Conservation (phyloP, 2,888 invertebrate species). For the Schizotus pectinicornis region DNA sequence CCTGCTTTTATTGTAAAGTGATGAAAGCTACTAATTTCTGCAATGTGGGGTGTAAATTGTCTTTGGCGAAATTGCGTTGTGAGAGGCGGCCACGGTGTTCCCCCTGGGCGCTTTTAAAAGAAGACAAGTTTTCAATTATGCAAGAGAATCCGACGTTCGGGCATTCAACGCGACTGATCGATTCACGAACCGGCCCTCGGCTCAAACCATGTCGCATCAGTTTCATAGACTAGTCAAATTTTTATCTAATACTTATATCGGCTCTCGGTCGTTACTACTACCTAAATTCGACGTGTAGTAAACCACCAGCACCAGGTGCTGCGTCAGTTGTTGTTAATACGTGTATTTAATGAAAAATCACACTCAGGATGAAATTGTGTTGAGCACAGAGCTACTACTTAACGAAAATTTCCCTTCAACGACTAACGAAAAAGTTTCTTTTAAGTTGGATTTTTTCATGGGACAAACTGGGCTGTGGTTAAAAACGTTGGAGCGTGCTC, state of each 20-base stretch:
- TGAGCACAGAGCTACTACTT: slow-evolving; percentile 7
- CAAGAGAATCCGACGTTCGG: too few relatives aligned
- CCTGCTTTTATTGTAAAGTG: too few relatives aligned
- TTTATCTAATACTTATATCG: neutral
- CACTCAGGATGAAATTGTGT: slow-evolving; percentile 17
- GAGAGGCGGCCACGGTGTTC: too few relatives aligned
- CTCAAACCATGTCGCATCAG: too few relatives aligned
- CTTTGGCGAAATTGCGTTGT: too few relatives aligned
- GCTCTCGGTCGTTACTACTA: neutral
- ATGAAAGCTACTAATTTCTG: too few relatives aligned
- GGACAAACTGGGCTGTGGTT: slow-evolving; percentile 37
- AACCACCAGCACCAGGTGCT: slow-evolving; percentile 14
- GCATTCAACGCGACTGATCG: too few relatives aligned
- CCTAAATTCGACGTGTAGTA: slow-evolving; percentile 13
- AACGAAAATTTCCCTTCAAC: neutral
- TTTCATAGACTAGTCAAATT: neutral
- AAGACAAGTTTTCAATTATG: too few relatives aligned
- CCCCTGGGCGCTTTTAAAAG: too few relatives aligned
- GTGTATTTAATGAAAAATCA: neutral
- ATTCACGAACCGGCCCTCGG: too few relatives aligned
- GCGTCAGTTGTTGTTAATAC: slow-evolving; percentile 1
- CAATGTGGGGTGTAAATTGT: too few relatives aligned
- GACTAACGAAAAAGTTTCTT: neutral
- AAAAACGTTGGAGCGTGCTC: slow-evolving; percentile 5
- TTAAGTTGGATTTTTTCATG: neutral